Evolutionary conservation across 1,140 invertebrate genomes (phyloP).

Genomic region (Zaprionus ornatus): DNA sequence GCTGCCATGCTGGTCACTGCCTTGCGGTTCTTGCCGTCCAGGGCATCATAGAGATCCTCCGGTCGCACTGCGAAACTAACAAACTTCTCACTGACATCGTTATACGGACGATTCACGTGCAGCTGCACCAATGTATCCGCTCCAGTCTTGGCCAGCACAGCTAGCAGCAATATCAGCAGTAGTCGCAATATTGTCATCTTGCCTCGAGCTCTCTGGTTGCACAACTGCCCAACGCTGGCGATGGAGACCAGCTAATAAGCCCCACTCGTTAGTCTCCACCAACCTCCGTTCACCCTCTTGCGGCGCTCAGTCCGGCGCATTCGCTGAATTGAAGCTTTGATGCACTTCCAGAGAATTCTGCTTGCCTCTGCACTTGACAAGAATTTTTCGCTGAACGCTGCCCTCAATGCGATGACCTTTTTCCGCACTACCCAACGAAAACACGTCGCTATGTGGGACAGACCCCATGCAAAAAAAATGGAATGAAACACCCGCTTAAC

Average conservation of each 20-base stretch:
- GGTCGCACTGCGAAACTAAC: slow-evolving; percentile 76
- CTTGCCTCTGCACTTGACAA: slow-evolving; percentile 58
- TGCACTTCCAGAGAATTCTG: slow-evolving; percentile 49
- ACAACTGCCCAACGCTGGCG: slow-evolving; percentile 54
- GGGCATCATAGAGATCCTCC: slow-evolving; percentile 71
- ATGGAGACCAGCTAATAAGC: slow-evolving; percentile 55
- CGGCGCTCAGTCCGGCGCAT: background rate
- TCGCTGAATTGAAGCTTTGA: background rate
- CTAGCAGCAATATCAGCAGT: slow-evolving; percentile 14
- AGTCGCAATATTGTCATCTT: slow-evolving; percentile 50
- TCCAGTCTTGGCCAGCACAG: slow-evolving; percentile 24
- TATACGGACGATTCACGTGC: slow-evolving; percentile 78
- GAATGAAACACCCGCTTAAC: slow-evolving; percentile 32
- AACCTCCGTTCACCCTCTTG: slow-evolving; percentile 17
- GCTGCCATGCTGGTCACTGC: slow-evolving; percentile 68
- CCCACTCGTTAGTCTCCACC: background rate
- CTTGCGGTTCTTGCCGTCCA: slow-evolving; percentile 72
- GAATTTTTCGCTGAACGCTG: slow-evolving; percentile 74
- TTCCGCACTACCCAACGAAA: slow-evolving; percentile 27
- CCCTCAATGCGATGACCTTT: slow-evolving; percentile 76
- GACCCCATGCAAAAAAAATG: background rate
- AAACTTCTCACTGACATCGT: slow-evolving; percentile 80
- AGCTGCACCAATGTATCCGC: slow-evolving; percentile 73
- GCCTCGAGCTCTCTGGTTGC: slow-evolving; percentile 37
- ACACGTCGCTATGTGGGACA: slow-evolving; percentile 65